These are phyloP conservation scores for Sarcophaga rosellei DNA, from an alignment of 2,888 invertebrate species.

Conservation along the genomic window DNA sequence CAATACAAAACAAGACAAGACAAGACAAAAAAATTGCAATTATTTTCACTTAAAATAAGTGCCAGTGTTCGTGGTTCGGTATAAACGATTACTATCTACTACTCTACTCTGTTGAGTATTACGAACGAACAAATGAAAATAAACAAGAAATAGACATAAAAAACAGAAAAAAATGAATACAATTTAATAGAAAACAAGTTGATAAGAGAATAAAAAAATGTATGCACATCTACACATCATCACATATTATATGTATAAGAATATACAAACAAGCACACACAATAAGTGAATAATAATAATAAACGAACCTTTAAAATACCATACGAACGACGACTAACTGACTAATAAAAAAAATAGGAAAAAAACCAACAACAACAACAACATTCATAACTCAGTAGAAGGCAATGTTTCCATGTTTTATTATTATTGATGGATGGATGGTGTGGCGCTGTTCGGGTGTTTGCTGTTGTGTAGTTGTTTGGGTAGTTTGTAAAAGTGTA, in stretches of 20 bases:
- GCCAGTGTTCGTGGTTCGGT: conserved; percentile 5
- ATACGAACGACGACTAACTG: conserved; percentile 32
- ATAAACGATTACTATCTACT: conserved; percentile 1
- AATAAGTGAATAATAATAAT: conserved; percentile 9
- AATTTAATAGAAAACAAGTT: conserved; percentile 58
- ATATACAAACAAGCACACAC: not conserved
- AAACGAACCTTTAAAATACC: conserved; percentile 43
- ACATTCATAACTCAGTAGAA: not conserved
- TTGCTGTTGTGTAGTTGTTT: not conserved
- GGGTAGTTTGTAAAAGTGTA: not conserved
- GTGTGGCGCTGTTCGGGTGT: too few relatives aligned
- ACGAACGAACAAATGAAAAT: conserved; percentile 7
- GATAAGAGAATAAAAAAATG: conserved; percentile 23
- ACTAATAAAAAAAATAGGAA: conserved; percentile 13
- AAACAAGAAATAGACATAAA: conserved; percentile 1
- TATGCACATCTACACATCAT: not conserved
- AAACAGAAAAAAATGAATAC: conserved; percentile 12
- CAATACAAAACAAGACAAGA: not conserved
- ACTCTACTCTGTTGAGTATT: conserved; percentile 17
- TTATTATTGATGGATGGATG: conserved; percentile 2
- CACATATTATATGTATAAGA: not conserved
- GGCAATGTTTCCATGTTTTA: conserved; percentile 18
- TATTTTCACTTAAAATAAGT: conserved; percentile 24
- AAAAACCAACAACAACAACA: not conserved
- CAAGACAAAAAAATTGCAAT: conserved; percentile 33